These are phyloP conservation scores for Drosophila pachea DNA, from an alignment of 1,140 invertebrate genomes.

Conservation along the genomic window DNA sequence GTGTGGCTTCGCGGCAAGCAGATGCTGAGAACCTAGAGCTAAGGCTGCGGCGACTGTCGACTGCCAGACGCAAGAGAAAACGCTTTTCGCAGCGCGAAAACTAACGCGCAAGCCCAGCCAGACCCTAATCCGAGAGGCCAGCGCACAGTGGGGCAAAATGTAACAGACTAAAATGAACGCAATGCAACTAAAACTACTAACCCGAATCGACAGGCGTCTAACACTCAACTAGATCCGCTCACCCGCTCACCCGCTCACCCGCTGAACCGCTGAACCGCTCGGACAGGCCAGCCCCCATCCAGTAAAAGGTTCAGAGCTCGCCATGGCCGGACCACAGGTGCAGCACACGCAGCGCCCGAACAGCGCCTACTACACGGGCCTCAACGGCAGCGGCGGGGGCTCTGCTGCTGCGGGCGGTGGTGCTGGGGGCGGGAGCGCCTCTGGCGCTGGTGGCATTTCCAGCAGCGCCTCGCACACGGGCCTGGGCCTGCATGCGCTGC, in stretches of 20 bases:
- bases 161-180: slow-evolving; percentile 37
- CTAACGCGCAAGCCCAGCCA: slow-evolving; percentile 7
- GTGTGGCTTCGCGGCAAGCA: slow-evolving; percentile 33
- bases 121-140: slow-evolving; percentile 6
- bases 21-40: slow-evolving; percentile 37
- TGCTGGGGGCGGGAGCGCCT: slow-evolving; percentile 7
- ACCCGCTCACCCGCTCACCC: background rate
- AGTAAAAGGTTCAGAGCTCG: background rate
- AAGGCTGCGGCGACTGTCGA: slow-evolving; percentile 10
- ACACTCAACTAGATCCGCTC: slow-evolving; percentile 29
- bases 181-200: slow-evolving; percentile 65
- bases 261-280: background rate
- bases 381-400: slow-evolving; percentile 57
- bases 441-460: slow-evolving; percentile 35
- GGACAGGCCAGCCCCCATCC: background rate
- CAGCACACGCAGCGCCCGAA: slow-evolving; percentile 71
- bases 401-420: slow-evolving; percentile 21
- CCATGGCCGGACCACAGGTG: slow-evolving; percentile 75
- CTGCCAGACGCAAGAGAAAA: slow-evolving; percentile 11
- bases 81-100: background rate
- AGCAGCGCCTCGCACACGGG: slow-evolving; percentile 73
- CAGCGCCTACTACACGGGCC: slow-evolving; percentile 72
- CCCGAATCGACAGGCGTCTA: slow-evolving; percentile 26
- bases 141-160: slow-evolving; percentile 13
- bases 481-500: slow-evolving; percentile 68